A percentile compares a stretch with the other conserved stretches of the same genome.
These are phyloP conservation scores for Drosophila meridiana DNA, from an alignment of 2,888 invertebrate genomes.

Conservation along the genomic window DNA sequence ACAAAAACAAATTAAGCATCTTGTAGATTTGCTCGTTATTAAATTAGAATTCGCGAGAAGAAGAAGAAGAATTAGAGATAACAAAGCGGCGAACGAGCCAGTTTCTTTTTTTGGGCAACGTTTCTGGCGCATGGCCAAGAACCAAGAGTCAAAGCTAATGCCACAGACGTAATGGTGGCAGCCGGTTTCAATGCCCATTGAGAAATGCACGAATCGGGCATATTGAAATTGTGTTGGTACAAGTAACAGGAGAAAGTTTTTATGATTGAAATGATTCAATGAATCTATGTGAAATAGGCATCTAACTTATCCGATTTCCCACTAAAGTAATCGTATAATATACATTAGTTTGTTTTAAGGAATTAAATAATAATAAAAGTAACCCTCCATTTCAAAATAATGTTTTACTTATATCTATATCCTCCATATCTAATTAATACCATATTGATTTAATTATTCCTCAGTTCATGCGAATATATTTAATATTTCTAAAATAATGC, in stretches of 20 bases:
- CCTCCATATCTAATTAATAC: too few species aligned
- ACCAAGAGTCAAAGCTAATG: conserved; percentile 31
- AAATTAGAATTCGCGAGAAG: conserved; percentile 44
- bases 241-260: background rate
- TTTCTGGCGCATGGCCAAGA: conserved; percentile 69
- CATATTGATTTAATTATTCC: too few species aligned
- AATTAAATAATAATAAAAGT: too few species aligned
- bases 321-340: too few species aligned
- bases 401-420: too few species aligned
- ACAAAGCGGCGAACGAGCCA: conserved; percentile 40
- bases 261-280: background rate
- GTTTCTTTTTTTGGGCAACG: conserved; percentile 36
- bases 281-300: background rate
- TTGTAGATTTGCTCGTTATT: conserved; percentile 46
- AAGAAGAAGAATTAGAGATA: conserved; percentile 8
- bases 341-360: too few species aligned
- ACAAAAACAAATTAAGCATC: conserved; percentile 32
- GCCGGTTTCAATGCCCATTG: conserved; percentile 51
- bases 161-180: conserved; percentile 43
- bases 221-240: background rate
- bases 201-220: background rate
- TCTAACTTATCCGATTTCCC: too few species aligned
- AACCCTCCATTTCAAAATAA: too few species aligned
- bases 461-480: too few species aligned
- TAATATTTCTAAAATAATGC: too few species aligned